Conservation (phyloP, 2,797 vertebrate genomes). For the Poliocrania exsul region DNA sequence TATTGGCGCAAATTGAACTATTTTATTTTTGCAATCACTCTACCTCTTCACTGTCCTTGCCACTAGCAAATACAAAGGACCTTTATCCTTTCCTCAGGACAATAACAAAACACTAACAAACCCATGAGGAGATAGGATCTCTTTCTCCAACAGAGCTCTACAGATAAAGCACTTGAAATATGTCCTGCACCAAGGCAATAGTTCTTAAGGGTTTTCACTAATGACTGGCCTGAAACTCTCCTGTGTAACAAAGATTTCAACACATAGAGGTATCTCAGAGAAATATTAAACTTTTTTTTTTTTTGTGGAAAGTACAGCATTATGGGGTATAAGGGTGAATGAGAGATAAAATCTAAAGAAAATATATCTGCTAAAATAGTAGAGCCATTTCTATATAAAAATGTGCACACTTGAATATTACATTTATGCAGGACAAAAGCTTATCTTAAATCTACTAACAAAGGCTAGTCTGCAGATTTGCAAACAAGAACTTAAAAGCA, state of each 20-base stretch:
- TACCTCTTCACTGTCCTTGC: not conserved
- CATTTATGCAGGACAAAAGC: not conserved
- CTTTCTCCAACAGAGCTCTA: not conserved
- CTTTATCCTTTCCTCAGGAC: conserved; percentile 17
- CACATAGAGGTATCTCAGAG: not conserved
- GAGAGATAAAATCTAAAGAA: not conserved
- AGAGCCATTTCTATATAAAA: not conserved
- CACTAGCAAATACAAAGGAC: not conserved
- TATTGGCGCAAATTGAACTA: not conserved
- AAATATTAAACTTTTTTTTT: not conserved
- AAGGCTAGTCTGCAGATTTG: not conserved
- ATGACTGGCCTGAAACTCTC: not conserved
- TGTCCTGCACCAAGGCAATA: not conserved
- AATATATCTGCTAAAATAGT: not conserved
- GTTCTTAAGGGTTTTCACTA: not conserved
- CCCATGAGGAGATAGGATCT: not conserved
- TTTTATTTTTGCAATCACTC: not conserved
- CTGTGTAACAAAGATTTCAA: not conserved
- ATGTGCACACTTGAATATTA: not conserved
- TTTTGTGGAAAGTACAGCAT: not conserved
- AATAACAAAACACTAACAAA: not conserved
- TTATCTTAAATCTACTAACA: not conserved
- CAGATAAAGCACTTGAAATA: conserved; percentile 8
- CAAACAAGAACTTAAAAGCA: not conserved
- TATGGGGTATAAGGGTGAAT: not conserved